These are phyloP conservation scores for Sylvilagus floridanus DNA, from an alignment of 2,797 vertebrate genomes.

Conservation along the genomic window DNA sequence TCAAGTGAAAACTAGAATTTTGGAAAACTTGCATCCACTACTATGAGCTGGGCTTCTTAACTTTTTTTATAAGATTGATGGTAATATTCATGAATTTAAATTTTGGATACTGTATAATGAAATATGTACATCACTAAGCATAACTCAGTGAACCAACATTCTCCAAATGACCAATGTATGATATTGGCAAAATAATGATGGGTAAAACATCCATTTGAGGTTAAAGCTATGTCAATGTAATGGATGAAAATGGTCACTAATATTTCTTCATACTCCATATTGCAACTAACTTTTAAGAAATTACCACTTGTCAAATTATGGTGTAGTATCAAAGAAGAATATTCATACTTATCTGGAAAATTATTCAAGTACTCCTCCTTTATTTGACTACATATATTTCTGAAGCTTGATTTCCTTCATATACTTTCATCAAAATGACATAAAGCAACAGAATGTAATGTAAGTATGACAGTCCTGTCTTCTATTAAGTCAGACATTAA, in stretches of 20 bases:
- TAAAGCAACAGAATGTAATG: background rate
- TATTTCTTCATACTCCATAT: background rate
- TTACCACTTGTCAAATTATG: background rate
- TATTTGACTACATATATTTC: background rate
- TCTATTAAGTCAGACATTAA: background rate
- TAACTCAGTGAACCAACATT: background rate
- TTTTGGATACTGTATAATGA: constrained; percentile 25
- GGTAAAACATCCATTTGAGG: background rate
- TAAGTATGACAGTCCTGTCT: background rate
- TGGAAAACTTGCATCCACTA: background rate
- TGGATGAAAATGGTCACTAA: background rate
- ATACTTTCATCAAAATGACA: constrained; percentile 23
- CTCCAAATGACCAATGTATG: constrained; percentile 14
- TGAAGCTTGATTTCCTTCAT: constrained; percentile 7
- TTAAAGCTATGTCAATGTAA: background rate
- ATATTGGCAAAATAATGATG: background rate
- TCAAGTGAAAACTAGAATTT: constrained; percentile 12
- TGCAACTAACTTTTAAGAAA: constrained; percentile 45
- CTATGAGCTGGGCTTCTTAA: background rate
- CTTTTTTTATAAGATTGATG: background rate
- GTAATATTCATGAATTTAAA: background rate
- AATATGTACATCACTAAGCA: background rate
- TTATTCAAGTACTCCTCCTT: background rate
- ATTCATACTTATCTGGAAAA: constrained; percentile 29
- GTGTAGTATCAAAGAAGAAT: constrained; percentile 46